Conservation (phyloP, 2,888 invertebrate species). For the Lithophane semibrunnea region DNA sequence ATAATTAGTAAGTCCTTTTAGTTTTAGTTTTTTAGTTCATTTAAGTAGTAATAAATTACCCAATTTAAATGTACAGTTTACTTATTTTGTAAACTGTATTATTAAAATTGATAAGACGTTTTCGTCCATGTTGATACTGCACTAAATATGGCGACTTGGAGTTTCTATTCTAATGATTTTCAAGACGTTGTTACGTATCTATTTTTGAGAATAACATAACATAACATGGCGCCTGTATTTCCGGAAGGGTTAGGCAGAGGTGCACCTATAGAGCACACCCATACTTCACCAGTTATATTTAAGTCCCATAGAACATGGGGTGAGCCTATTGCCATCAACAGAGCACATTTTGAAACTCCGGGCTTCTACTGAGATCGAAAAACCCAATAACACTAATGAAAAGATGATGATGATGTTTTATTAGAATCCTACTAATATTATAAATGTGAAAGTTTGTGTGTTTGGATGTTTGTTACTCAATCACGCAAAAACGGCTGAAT, state of each 20-base stretch:
- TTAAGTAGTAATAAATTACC: too few species aligned
- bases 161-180: background rate
- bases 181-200: background rate
- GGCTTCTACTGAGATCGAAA: background rate
- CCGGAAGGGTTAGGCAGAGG: background rate
- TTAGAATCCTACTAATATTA: background rate
- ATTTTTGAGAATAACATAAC: background rate
- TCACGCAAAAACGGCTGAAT: too few species aligned
- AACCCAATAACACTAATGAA: background rate
- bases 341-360: background rate
- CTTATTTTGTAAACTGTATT: background rate
- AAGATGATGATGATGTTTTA: background rate
- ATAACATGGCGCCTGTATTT: background rate
- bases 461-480: too few species aligned
- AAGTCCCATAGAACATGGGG: too few species aligned
- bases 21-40: too few species aligned
- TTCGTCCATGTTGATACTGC: slow-evolving; percentile 27
- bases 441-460: too few species aligned
- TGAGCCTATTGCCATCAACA: background rate
- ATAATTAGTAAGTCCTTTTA: too few species aligned
- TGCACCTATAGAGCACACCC: too few species aligned
- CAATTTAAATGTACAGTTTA: too few species aligned
- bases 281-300: too few species aligned
- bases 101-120: slow-evolving; percentile 70
- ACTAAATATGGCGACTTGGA: background rate